A percentile compares a stretch with the other conserved stretches of the same genome.
Evolutionary conservation across 2,888 invertebrate species (phyloP).

Genomic region (Noctua comes): DNA sequence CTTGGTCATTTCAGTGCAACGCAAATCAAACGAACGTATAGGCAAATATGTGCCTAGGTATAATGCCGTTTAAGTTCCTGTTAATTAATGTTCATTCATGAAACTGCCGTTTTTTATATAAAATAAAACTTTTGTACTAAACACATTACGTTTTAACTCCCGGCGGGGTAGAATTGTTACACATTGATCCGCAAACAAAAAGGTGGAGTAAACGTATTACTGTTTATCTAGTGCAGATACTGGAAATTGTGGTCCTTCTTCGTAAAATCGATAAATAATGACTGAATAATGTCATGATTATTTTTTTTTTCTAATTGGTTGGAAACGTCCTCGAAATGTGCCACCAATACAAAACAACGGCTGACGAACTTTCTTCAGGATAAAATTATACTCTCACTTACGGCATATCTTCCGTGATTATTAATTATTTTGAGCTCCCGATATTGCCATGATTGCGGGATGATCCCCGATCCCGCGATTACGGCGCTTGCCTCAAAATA

Average conservation of each 20-base stretch:
- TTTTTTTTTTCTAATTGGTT: constrained; percentile 9
- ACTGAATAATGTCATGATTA: neutral
- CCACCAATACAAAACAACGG: constrained; percentile 13
- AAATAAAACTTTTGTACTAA: neutral
- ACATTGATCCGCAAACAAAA: neutral
- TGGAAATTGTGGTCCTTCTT: neutral
- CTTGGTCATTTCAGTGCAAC: neutral
- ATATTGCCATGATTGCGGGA: no score
- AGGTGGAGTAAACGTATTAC: neutral
- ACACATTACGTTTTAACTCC: neutral
- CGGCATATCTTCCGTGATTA: no score
- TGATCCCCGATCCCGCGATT: no score
- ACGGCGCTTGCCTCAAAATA: no score
- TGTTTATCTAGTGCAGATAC: neutral
- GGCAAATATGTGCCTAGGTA: neutral
- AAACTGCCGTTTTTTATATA: neutral
- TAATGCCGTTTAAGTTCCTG: neutral
- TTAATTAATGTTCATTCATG: neutral
- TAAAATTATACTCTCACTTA: no score
- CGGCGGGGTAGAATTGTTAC: neutral
- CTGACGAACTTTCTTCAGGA: neutral
- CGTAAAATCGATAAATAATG: neutral
- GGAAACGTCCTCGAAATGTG: neutral
- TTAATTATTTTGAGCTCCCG: no score
- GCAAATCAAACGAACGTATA: neutral